Base-by-base conservation (phyloP, 2,113 vertebrate genomes). In the Odocoileus virginianus region DNA sequence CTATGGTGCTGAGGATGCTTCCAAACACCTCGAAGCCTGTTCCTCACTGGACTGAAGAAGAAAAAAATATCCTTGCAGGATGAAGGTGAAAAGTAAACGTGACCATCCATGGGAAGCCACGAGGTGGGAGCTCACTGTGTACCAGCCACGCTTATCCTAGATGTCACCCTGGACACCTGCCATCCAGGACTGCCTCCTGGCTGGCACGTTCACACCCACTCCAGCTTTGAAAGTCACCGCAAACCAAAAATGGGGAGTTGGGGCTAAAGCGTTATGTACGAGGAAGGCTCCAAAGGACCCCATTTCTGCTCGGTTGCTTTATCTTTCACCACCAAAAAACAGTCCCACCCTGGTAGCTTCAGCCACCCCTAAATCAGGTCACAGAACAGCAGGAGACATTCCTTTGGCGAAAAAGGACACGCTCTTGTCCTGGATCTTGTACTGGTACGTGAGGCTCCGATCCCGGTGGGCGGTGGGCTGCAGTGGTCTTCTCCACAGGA, bases 381-480 rank as follows among this genome's bases (percentile, higher is more conserved):
- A 99, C 71, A 99, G 99, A 47, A 99, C 98, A 0, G 99, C 99
- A 0, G 99, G 99, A 12, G 99, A 99, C 76, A 99, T 99, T 74
- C 99, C 99, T 10, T 91, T 98, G 1, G 99, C 99, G 0, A 99
- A 99, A 78, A 99, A 99, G 12, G 99, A 99, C 54, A 99, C 99
- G 0, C 98, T 99, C 98, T 98, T 99, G 91, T 99, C 99, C 13
- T 99, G 99, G 97, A 99, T 99, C 96, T 99, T 99, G 94, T 99
- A 99, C 98, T 99, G 99, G 97, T 99, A 99, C 64, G 98, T 95
- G 94, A 99, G 99, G 86, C 86, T 96, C 25, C 89, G 97, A 23
- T 98, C 98, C 95, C 64, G 45, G 95, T 95, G 98, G 0, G 87
- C 96, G 0, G 95, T 91, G 11, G 96, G 93, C 91, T 96, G 84